Evolutionary conservation across 1,140 invertebrate genomes (phyloP).

Genomic region (Brachionus asplanchnoidis): DNA sequence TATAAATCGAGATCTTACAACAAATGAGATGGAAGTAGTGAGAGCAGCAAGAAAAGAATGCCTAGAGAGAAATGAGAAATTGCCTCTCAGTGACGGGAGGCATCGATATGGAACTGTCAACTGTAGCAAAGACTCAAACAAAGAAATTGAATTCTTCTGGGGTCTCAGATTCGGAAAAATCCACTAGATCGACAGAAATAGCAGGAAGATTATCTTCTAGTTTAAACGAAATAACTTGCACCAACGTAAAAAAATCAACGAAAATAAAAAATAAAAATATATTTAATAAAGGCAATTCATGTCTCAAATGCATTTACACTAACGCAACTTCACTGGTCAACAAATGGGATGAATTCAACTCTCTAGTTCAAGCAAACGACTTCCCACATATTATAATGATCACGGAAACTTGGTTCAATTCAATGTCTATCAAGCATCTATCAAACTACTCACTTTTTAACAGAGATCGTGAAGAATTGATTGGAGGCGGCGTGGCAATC

Average conservation of each 20-base stretch:
- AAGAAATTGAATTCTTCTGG: background rate
- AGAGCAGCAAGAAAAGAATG: background rate
- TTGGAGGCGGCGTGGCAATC: background rate
- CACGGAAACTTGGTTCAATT: background rate
- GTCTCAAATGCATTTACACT: background rate
- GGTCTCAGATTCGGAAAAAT: too few relatives aligned
- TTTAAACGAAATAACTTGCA: too few relatives aligned
- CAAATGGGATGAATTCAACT: background rate
- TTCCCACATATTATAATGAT: background rate
- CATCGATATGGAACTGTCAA: background rate
- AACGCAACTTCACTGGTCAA: background rate
- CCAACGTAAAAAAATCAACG: background rate
- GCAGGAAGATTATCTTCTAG: too few relatives aligned
- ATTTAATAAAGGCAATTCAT: too few relatives aligned
- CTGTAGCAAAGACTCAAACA: background rate
- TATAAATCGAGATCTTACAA: background rate
- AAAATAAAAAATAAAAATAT: background rate
- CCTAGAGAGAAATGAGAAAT: background rate
- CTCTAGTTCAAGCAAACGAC: background rate
- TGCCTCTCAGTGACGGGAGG: background rate
- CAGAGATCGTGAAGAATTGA: background rate
- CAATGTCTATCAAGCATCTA: background rate
- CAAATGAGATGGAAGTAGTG: background rate
- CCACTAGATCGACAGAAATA: too few relatives aligned
- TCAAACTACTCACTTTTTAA: background rate